Evolutionary conservation across 2,888 invertebrate species (phyloP).

Genomic region (Leucania comma): DNA sequence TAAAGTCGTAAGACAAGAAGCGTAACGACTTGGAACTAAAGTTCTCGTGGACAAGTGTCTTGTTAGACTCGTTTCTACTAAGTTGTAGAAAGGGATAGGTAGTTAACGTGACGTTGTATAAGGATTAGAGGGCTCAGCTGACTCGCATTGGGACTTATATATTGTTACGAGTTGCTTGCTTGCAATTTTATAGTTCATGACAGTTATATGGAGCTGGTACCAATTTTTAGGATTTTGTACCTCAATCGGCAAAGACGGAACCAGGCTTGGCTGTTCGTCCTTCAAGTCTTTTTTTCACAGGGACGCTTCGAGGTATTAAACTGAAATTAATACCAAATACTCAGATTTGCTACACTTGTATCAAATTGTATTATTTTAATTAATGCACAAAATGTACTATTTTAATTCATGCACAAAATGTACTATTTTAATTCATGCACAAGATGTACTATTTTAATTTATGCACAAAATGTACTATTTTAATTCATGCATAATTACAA

Average conservation of each 20-base stretch:
- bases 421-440: no score
- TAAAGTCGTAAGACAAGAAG: conserved; percentile 62
- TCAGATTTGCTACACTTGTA: no score
- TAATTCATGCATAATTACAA: no score
- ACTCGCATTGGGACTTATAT: conserved; percentile 45
- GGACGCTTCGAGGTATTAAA: no score
- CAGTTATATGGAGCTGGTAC: neutral
- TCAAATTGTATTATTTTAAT: no score
- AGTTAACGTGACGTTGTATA: conserved; percentile 61
- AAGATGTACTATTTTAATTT: no score
- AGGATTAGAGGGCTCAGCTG: conserved; percentile 55
- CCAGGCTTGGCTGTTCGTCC: neutral
- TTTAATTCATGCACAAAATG: no score
- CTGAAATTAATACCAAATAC: no score
- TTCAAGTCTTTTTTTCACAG: no score
- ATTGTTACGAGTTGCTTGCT: conserved; percentile 30
- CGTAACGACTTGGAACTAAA: conserved; percentile 69
- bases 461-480: no score
- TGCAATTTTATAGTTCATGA: conserved; percentile 12
- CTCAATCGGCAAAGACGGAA: neutral
- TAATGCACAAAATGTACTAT: no score
- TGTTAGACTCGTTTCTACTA: conserved; percentile 68
- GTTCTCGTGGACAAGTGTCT: conserved; percentile 65
- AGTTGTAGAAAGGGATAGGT: conserved; percentile 66
- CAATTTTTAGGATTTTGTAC: neutral